Conservation (phyloP, 1,140 invertebrate species). For the Lasaia peninsularis region DNA sequence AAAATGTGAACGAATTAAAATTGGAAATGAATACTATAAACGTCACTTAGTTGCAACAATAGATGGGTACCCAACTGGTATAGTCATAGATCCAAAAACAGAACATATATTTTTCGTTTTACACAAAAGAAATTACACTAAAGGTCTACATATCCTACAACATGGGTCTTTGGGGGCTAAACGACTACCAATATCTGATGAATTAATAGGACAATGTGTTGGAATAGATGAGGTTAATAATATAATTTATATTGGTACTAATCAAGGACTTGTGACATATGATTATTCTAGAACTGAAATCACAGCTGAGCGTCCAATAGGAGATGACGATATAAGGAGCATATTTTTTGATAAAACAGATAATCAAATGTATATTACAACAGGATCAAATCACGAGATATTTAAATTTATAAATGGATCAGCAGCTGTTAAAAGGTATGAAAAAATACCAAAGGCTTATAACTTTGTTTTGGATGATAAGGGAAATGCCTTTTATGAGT, state of each 20-base stretch:
- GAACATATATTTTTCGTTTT: slow-evolving; percentile 65
- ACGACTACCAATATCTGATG: slow-evolving; percentile 52
- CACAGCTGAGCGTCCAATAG: slow-evolving; percentile 54
- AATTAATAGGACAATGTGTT: slow-evolving; percentile 57
- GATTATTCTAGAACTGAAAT: slow-evolving; percentile 54
- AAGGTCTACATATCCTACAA: slow-evolving; percentile 56
- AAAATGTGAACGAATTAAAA: slow-evolving; percentile 59
- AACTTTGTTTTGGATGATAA: slow-evolving; percentile 57
- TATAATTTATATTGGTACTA: slow-evolving; percentile 59
- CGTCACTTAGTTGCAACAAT: slow-evolving; percentile 56
- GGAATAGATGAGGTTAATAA: slow-evolving; percentile 46
- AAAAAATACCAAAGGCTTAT: slow-evolving; percentile 62
- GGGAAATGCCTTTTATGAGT: slow-evolving; percentile 65
- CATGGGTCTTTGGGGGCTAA: slow-evolving; percentile 63
- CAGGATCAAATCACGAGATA: slow-evolving; percentile 55
- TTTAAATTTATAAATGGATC: slow-evolving; percentile 59
- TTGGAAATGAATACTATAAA: slow-evolving; percentile 60
- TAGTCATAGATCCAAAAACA: slow-evolving; percentile 53
- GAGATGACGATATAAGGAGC: slow-evolving; percentile 57
- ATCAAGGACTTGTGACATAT: slow-evolving; percentile 57
- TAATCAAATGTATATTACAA: slow-evolving; percentile 65
- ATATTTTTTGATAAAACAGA: slow-evolving; percentile 64
- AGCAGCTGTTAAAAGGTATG: slow-evolving; percentile 58
- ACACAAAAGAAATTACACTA: slow-evolving; percentile 64
- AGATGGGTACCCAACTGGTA: slow-evolving; percentile 59